These are phyloP conservation scores for Eurypyga helias DNA, from an alignment of 2,113 vertebrate genomes.

Conservation along the genomic window DNA sequence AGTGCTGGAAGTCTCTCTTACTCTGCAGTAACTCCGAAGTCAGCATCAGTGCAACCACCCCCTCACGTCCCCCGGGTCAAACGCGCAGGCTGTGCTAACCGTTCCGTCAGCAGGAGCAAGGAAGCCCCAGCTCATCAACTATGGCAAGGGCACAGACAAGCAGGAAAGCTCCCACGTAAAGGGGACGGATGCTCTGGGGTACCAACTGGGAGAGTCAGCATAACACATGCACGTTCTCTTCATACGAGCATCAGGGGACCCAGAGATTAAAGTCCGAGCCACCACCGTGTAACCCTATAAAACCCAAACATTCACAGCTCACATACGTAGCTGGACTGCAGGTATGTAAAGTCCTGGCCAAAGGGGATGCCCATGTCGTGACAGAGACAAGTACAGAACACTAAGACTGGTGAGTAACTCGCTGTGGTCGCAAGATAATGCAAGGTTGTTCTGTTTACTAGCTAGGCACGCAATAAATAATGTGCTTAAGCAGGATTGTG, in stretches of 20 bases:
- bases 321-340: neutral
- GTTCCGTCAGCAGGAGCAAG: neutral
- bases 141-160: no score
- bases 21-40: constrained; percentile 34
- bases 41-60: neutral
- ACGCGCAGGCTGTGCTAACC: rapidly evolving
- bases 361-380: neutral
- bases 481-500: neutral
- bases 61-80: neutral
- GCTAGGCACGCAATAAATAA: neutral
- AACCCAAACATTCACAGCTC: neutral
- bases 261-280: neutral
- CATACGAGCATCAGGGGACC: neutral
- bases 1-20: constrained; percentile 38
- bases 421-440: neutral
- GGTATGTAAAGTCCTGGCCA: neutral
- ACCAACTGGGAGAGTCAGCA: neutral
- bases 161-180: neutral
- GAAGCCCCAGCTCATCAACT: neutral
- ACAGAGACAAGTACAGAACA: neutral
- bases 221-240: neutral
- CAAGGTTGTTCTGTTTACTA: neutral
- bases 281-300: neutral
- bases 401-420: neutral
- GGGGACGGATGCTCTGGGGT: neutral